phyloP scores from a whole-genome alignment of 2,797 vertebrate species.

The Siniperca scherzeri region DNA sequence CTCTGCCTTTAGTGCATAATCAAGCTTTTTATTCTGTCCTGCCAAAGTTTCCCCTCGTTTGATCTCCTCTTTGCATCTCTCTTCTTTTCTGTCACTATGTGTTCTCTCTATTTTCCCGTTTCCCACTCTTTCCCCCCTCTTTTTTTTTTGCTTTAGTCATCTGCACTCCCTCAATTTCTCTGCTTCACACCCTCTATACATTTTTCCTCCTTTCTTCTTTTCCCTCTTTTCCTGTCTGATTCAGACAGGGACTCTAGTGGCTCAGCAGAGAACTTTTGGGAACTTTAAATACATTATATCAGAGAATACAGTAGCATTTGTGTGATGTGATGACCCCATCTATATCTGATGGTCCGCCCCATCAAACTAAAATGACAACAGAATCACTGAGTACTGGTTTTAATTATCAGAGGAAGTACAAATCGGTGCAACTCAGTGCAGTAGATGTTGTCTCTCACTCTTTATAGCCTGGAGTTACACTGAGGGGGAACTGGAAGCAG shows the following conservation, averaged over 20 bases:
- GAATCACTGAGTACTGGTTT: slow-evolving; percentile 31
- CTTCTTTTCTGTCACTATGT: neutral
- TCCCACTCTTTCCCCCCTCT: neutral
- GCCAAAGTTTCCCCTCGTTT: slow-evolving; percentile 52
- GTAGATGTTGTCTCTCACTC: slow-evolving; percentile 19
- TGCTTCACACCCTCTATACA: neutral
- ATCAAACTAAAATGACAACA: slow-evolving; percentile 19
- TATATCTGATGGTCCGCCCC: slow-evolving; percentile 8
- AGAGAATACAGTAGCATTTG: slow-evolving; percentile 5
- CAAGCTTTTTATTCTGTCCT: slow-evolving; percentile 28
- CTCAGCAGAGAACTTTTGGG: slow-evolving; percentile 11
- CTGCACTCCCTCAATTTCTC: neutral
- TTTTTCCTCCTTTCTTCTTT: neutral
- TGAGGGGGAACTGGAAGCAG: slow-evolving; percentile 38
- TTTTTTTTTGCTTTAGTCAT: slow-evolving; percentile 12
- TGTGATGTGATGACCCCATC: slow-evolving; percentile 9
- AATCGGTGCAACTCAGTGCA: slow-evolving; percentile 38
- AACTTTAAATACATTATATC: slow-evolving; percentile 18
- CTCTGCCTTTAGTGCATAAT: slow-evolving; percentile 31
- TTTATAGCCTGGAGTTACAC: slow-evolving; percentile 46
- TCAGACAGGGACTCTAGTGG: slow-evolving; percentile 1
- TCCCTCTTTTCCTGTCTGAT: neutral
- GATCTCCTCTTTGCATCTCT: slow-evolving; percentile 40
- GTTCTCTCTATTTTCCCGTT: neutral
- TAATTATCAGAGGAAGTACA: slow-evolving; percentile 49